A percentile compares a stretch with the other conserved stretches of the same genome.
These are phyloP conservation scores for Entelurus aequoreus DNA, from an alignment of 2,113 vertebrate species.

Conservation along the genomic window DNA sequence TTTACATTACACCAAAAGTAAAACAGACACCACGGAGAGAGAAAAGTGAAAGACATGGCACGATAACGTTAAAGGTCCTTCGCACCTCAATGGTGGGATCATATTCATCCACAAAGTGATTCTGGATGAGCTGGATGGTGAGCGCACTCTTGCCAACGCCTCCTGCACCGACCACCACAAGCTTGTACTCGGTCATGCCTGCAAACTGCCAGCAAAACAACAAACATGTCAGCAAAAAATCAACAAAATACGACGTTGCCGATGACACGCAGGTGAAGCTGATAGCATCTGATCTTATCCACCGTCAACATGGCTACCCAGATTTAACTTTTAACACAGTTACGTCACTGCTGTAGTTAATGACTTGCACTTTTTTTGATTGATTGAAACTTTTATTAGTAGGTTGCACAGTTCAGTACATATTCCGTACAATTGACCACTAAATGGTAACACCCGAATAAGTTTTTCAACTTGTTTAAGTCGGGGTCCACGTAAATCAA, in stretches of 20 bases:
- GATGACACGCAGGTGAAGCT: neutral
- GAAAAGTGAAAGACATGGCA: no score
- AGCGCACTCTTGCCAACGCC: slow-evolving; percentile 84
- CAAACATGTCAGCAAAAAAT: neutral
- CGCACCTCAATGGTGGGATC: slow-evolving; percentile 77
- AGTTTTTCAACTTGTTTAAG: no score
- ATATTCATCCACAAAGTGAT: slow-evolving; percentile 80
- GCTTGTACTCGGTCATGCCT: slow-evolving; percentile 83
- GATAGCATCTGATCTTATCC: neutral
- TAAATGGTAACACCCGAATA: no score
- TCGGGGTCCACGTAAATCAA: no score
- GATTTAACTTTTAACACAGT: slow-evolving; percentile 32
- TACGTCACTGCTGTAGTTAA: neutral
- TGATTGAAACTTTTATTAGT: no score
- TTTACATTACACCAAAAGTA: no score
- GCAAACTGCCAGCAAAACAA: slow-evolving; percentile 3
- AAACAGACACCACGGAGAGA: no score
- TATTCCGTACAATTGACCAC: no score
- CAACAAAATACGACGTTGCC: neutral
- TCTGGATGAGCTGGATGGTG: slow-evolving; percentile 83
- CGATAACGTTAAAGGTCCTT: neutral
- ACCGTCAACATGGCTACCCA: slow-evolving; percentile 47
- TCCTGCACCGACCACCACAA: slow-evolving; percentile 81
- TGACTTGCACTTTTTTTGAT: neutral
- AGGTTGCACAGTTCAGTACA: no score